Percentiles rank a stretch among this genome's conserved stretches.
phyloP scores from a whole-genome alignment of 1,140 invertebrate genomes.

The Atta cephalotes region DNA sequence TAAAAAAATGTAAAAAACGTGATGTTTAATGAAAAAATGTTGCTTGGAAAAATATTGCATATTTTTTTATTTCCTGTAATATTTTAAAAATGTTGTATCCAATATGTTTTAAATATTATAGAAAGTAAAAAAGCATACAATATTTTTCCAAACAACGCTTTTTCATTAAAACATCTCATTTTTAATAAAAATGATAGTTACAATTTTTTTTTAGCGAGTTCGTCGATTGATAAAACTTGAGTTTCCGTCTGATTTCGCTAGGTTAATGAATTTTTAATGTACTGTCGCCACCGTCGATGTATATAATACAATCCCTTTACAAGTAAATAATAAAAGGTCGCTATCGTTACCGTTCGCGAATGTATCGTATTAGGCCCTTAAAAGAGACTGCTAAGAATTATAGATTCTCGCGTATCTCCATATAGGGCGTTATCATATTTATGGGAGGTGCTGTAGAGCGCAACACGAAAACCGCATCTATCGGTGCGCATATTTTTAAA shows the following conservation, averaged over 20 bases:
- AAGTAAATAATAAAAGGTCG: background rate
- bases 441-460: slow-evolving; percentile 77
- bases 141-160: no score
- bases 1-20: no score
- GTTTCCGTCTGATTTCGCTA: background rate
- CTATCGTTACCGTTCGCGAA: background rate
- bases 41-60: no score
- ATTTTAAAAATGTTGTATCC: no score
- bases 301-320: background rate
- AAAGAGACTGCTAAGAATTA: slow-evolving; percentile 56
- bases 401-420: slow-evolving; percentile 79
- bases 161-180: no score
- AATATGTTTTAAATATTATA: no score
- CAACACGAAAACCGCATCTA: slow-evolving; percentile 82
- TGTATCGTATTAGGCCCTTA: slow-evolving; percentile 35
- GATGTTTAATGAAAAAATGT: no score
- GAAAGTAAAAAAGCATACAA: no score
- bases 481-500: slow-evolving; percentile 82
- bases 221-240: background rate
- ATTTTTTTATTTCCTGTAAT: no score
- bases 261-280: slow-evolving; percentile 30
- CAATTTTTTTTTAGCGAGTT: no score
- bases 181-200: no score
- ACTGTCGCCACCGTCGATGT: background rate
- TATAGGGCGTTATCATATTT: slow-evolving; percentile 81